These are phyloP conservation scores for Pontoporia blainvillei DNA, from an alignment of 2,113 vertebrate genomes.

Conservation along the genomic window DNA sequence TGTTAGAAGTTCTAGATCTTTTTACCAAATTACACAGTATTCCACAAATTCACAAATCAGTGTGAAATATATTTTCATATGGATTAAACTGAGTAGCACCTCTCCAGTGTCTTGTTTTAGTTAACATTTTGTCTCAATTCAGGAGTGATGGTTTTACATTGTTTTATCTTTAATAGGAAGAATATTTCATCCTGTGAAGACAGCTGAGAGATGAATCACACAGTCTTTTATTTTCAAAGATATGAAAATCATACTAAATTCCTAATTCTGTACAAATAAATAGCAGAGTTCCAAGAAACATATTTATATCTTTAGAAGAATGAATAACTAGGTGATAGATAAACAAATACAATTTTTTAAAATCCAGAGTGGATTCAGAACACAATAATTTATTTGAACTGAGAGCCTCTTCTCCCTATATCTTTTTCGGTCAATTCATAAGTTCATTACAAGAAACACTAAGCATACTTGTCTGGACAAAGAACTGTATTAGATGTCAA, in stretches of 20 bases:
- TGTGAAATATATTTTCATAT: not conserved
- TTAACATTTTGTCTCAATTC: not conserved
- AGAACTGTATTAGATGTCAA: not conserved
- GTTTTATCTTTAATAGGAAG: slow-evolving; percentile 22
- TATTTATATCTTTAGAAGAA: slow-evolving; percentile 21
- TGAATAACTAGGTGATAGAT: not conserved
- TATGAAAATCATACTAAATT: slow-evolving; percentile 33
- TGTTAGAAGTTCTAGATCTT: not conserved
- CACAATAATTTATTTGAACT: not conserved
- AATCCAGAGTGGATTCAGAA: not conserved
- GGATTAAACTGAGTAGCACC: not conserved
- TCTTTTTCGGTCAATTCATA: not conserved
- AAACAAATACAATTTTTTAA: not conserved
- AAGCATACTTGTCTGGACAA: not conserved
- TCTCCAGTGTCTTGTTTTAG: not conserved
- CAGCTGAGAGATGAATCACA: slow-evolving; percentile 34
- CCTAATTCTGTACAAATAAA: slow-evolving; percentile 44
- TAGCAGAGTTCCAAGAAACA: not conserved
- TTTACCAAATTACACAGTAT: slow-evolving; percentile 2
- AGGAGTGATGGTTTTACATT: not conserved
- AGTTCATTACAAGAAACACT: not conserved
- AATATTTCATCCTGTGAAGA: slow-evolving; percentile 35
- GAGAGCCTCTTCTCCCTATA: not conserved
- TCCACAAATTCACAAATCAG: not conserved
- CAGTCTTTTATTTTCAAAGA: slow-evolving; percentile 24